phyloP scores from a whole-genome alignment of 1,140 invertebrate species.

The Aphidius gifuensis region DNA sequence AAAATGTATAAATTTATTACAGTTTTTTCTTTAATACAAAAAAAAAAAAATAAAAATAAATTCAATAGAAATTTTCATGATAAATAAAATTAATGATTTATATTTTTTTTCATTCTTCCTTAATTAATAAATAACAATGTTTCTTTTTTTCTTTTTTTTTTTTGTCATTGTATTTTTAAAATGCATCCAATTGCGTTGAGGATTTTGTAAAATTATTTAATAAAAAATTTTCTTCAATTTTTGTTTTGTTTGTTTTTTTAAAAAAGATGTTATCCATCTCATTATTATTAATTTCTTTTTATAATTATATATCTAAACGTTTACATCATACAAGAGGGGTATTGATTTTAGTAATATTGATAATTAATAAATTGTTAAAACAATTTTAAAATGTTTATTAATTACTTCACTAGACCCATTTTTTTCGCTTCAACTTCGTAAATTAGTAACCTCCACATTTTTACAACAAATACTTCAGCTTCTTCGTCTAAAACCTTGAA shows the following conservation, averaged over 20 bases:
- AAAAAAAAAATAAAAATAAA: too few species aligned
- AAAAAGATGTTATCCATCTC: constrained; percentile 17
- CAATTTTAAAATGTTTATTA: constrained; percentile 24
- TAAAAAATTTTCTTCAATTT: not conserved
- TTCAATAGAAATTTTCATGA: too few species aligned
- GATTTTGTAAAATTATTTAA: not conserved
- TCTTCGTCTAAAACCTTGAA: constrained; percentile 95
- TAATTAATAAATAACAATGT: too few species aligned
- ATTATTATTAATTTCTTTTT: constrained; percentile 26
- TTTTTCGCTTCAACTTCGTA: constrained; percentile 99
- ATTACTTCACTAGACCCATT: constrained; percentile 73
- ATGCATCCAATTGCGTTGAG: too few species aligned
- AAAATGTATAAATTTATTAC: too few species aligned
- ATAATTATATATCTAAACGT: constrained; percentile 34
- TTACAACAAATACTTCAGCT: constrained; percentile 98
- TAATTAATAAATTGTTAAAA: constrained; percentile 24
- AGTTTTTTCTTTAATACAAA: too few species aligned
- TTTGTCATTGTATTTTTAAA: too few species aligned
- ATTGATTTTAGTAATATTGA: too few species aligned
- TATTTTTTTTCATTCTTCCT: too few species aligned
- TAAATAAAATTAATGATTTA: too few species aligned
- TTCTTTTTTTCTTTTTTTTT: too few species aligned
- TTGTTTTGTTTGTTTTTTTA: constrained; percentile 15
- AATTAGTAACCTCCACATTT: constrained; percentile 98
- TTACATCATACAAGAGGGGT: constrained; percentile 32